These are phyloP conservation scores for Boulengeromyrus knoepffleri DNA, from an alignment of 2,113 vertebrate species.

Conservation along the genomic window DNA sequence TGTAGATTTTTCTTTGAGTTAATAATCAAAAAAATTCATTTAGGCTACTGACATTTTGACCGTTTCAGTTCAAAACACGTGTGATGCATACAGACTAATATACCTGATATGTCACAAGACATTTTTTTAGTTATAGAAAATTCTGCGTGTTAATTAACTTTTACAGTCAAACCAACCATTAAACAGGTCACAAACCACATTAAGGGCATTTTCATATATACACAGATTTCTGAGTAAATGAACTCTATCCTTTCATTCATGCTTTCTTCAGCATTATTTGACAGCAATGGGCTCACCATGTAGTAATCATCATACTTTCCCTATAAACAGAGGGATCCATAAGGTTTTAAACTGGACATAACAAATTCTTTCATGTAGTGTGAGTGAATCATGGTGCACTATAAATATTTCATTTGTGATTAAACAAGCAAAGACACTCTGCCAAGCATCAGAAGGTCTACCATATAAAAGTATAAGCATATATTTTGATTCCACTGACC, in stretches of 20 bases:
- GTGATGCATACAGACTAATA: not conserved
- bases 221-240: not conserved
- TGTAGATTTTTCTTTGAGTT: not conserved
- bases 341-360: not conserved
- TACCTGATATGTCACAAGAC: not conserved
- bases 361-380: too few relatives aligned
- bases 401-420: not conserved
- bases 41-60: not conserved
- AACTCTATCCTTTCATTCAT: not conserved
- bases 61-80: not conserved
- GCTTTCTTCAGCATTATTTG: not conserved
- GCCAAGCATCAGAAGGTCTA: not conserved
- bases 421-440: not conserved
- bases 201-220: not conserved
- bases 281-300: not conserved
- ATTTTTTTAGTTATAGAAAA: not conserved
- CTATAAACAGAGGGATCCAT: not conserved
- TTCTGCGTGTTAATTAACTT: not conserved
- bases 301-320: not conserved
- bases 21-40: not conserved
- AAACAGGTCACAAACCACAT: not conserved
- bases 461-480: not conserved
- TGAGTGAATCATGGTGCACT: not conserved
- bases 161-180: not conserved
- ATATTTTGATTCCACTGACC: not conserved